Evolutionary conservation across 2,888 invertebrate species (phyloP).

Genomic region (Spodoptera picta): DNA sequence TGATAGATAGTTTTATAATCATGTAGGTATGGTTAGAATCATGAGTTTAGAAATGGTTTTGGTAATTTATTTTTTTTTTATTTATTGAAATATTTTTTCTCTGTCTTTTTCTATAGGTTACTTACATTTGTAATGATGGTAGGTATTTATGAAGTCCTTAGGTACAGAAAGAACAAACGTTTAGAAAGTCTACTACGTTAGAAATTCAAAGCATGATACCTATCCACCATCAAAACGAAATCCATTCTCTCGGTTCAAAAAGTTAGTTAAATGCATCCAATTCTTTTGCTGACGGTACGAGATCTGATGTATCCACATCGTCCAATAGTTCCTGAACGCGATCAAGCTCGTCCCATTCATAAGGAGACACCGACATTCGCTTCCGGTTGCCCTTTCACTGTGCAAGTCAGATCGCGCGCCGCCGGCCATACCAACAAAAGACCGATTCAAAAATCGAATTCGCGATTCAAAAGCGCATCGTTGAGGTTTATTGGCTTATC

Average conservation of each 20-base stretch:
- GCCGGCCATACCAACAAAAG: conserved; percentile 83
- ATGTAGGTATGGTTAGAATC: conserved; percentile 64
- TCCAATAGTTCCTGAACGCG: conserved; percentile 82
- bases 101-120: too few species aligned
- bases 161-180: too few species aligned
- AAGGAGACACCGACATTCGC: conserved; percentile 81
- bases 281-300: conserved; percentile 67
- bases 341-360: conserved; percentile 70
- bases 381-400: conserved; percentile 86
- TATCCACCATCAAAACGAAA: not conserved
- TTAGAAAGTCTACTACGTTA: too few species aligned
- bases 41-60: conserved; percentile 22
- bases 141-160: too few species aligned
- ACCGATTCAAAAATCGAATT: conserved; percentile 84
- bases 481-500: conserved; percentile 89
- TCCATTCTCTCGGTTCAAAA: conserved; percentile 26
- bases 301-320: conserved; percentile 66
- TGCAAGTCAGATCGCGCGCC: conserved; percentile 83
- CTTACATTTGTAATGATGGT: too few species aligned
- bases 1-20: conserved; percentile 65
- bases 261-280: conserved; percentile 33
- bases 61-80: too few species aligned
- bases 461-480: conserved; percentile 88
- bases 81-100: too few species aligned
- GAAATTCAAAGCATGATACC: too few species aligned